These are phyloP conservation scores for Galaxias olidus DNA, from an alignment of 2,797 vertebrate genomes.

Conservation along the genomic window DNA sequence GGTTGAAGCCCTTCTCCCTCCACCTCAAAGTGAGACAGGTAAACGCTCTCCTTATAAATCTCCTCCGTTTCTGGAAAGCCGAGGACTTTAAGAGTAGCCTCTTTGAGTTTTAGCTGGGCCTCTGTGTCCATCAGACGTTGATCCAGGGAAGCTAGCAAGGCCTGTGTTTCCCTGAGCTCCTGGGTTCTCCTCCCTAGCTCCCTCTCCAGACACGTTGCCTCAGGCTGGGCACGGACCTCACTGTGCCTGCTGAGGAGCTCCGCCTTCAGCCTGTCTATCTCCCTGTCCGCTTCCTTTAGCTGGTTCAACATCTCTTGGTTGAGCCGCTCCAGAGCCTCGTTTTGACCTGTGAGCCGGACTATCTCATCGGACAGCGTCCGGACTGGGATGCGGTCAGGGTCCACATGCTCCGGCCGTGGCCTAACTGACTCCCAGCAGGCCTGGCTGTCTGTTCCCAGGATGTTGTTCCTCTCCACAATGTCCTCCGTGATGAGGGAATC, in stretches of 20 bases:
- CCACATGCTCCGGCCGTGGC: conserved; percentile 19
- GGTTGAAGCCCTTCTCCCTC: conserved; percentile 44
- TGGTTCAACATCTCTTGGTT: conserved; percentile 77
- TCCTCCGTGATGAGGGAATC: conserved; percentile 7
- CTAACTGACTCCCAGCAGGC: conserved; percentile 16
- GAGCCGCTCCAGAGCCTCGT: conserved; percentile 64
- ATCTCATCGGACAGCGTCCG: conserved; percentile 51
- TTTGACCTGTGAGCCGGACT: conserved; percentile 57
- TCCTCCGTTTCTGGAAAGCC: conserved; percentile 4
- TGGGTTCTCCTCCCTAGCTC: conserved; percentile 54
- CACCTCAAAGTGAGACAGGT: neutral
- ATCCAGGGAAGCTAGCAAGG: conserved; percentile 52
- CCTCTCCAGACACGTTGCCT: conserved; percentile 43
- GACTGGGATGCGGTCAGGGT: conserved; percentile 28
- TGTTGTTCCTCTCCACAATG: neutral
- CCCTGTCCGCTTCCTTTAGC: conserved; percentile 69
- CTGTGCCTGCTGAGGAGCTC: conserved; percentile 51
- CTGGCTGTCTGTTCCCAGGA: neutral
- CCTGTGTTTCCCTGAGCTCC: conserved; percentile 59
- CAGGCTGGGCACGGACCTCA: conserved; percentile 33
- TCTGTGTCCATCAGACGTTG: conserved; percentile 52
- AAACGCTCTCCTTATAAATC: conserved; percentile 20
- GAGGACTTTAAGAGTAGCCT: conserved; percentile 22
- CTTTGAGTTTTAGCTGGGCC: conserved; percentile 39
- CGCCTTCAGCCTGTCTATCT: conserved; percentile 64